A percentile compares a stretch with the other conserved stretches of the same genome.
Evolutionary conservation across 2,113 vertebrate genomes (phyloP).

Genomic region (Arvicanthis niloticus): DNA sequence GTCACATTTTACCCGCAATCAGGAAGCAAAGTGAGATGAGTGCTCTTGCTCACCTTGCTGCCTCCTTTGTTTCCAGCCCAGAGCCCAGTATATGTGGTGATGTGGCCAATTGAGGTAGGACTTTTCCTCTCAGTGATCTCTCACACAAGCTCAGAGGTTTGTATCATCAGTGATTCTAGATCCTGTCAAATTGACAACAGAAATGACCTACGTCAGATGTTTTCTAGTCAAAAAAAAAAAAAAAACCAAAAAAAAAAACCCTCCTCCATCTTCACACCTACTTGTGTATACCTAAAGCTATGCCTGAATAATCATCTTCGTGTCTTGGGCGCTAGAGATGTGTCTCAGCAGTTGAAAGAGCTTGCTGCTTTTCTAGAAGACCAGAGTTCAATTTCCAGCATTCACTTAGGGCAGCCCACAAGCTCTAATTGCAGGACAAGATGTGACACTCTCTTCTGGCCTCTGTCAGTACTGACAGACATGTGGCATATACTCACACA

Average conservation of each 20-base stretch:
- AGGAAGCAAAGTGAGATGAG: neutral
- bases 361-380: neutral
- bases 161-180: neutral
- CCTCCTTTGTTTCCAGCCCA: neutral
- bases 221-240: neutral
- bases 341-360: neutral
- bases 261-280: fast-evolving
- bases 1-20: neutral
- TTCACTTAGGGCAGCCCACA: neutral
- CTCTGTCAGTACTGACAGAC: neutral
- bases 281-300: neutral
- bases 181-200: neutral
- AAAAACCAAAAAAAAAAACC: too few species aligned
- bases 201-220: neutral
- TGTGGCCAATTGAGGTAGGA: neutral
- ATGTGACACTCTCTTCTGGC: neutral
- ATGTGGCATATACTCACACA: neutral
- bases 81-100: too few species aligned
- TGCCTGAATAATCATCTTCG: fast-evolving
- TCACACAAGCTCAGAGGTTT: neutral
- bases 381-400: neutral
- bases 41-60: neutral
- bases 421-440: neutral
- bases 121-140: neutral
- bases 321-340: neutral